Conservation (phyloP, 1,140 invertebrate genomes). For the Macrostomum lignano region DNA sequence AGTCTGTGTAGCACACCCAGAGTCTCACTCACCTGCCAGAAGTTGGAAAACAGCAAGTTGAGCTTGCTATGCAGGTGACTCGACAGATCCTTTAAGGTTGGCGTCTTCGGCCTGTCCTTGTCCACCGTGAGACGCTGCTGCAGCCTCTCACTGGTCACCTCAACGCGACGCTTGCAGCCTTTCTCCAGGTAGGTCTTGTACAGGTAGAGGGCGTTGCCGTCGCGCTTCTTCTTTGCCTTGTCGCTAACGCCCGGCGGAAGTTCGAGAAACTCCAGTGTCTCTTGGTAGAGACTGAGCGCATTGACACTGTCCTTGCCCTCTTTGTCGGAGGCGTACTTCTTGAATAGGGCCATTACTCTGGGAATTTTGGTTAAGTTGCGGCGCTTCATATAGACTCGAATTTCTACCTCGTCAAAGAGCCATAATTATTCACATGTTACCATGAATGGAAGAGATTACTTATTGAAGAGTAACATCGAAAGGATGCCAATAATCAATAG, state of each 20-base stretch:
- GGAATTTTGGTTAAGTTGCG: no score
- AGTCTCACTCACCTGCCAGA: no score
- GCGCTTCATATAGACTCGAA: no score
- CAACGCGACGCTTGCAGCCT: slow-evolving; percentile 13
- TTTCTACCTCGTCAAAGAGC: no score
- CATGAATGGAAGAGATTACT: no score
- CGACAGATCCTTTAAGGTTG: slow-evolving; percentile 16
- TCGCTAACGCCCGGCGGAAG: slow-evolving; percentile 1
- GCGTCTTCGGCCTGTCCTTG: slow-evolving; percentile 16
- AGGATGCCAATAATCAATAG: no score
- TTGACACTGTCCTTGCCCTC: slow-evolving; percentile 14
- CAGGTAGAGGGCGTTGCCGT: slow-evolving; percentile 13
- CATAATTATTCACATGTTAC: no score
- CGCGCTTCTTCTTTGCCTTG: slow-evolving; percentile 16
- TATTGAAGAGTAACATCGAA: no score
- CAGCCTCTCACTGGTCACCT: slow-evolving; percentile 13
- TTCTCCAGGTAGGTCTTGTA: slow-evolving; percentile 17
- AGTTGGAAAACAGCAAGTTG: no score
- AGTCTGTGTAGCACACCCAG: no score
- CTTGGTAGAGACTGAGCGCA: slow-evolving; percentile 15
- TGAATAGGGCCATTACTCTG: slow-evolving; percentile 21
- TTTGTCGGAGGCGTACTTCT: slow-evolving; percentile 18
- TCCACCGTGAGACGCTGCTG: slow-evolving; percentile 10
- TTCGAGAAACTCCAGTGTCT: background rate
- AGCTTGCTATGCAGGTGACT: no score